A percentile compares a stretch with the other conserved stretches of the same genome.
Conservation (phyloP, 2,113 vertebrate genomes). For the Lanius collurio region DNA sequence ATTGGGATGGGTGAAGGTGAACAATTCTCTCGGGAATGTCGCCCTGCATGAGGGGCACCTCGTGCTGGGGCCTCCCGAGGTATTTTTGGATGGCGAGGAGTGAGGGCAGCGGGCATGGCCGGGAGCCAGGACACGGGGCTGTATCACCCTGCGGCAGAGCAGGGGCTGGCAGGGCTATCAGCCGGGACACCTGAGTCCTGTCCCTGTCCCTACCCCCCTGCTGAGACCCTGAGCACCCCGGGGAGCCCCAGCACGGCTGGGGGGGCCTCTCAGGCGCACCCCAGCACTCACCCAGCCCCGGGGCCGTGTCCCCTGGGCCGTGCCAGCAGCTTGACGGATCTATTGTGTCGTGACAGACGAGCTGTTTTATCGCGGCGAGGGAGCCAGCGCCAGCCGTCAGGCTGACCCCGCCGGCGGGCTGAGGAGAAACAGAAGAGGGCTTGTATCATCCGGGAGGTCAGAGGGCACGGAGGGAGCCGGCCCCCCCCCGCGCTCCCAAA, state of each 20-base stretch:
- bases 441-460: slow-evolving; percentile 79
- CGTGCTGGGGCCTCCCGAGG: background rate
- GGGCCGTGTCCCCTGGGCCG: background rate
- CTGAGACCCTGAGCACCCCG: background rate
- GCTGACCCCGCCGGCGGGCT: slow-evolving; percentile 79
- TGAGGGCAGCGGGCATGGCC: background rate
- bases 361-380: slow-evolving; percentile 54
- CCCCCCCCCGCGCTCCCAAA: slow-evolving; percentile 51
- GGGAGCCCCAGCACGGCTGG: rapidly evolving
- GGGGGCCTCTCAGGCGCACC: background rate
- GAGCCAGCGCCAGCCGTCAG: slow-evolving; percentile 34
- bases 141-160: background rate
- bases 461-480: slow-evolving; percentile 78
- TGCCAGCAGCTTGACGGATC: slow-evolving; percentile 21
- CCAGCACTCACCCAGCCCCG: background rate
- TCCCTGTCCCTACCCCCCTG: background rate
- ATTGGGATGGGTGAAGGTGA: background rate
- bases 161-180: background rate
- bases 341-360: slow-evolving; percentile 68
- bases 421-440: slow-evolving; percentile 84
- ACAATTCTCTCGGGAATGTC: rapidly evolving
- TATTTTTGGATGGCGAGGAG: background rate
- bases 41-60: background rate
- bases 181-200: background rate
- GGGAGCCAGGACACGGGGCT: background rate